phyloP scores from a whole-genome alignment of 2,888 invertebrate genomes.

The Mythimna vitellina region DNA sequence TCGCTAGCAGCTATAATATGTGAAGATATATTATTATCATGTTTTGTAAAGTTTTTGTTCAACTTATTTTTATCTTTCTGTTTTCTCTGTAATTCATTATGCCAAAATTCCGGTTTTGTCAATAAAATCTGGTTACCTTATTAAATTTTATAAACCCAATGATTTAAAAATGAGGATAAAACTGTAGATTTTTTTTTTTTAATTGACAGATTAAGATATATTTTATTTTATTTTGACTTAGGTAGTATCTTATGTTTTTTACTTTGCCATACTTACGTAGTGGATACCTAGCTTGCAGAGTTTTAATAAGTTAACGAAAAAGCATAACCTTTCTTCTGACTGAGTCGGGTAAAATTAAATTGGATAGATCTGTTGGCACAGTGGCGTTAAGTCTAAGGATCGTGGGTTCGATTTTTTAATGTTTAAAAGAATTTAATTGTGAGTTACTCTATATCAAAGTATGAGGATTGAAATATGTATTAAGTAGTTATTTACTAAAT shows the following conservation, averaged over 20 bases:
- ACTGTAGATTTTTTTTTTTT: neutral
- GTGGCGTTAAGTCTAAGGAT: neutral
- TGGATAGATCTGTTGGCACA: neutral
- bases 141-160: neutral
- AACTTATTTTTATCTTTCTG: too few relatives aligned
- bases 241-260: neutral
- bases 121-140: neutral
- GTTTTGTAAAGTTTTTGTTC: too few relatives aligned
- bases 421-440: neutral
- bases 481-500: neutral
- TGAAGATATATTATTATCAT: neutral
- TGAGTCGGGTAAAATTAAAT: neutral
- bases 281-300: neutral
- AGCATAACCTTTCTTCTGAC: neutral
- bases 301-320: neutral
- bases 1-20: neutral
- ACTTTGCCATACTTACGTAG: neutral
- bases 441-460: neutral
- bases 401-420: neutral
- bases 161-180: neutral
- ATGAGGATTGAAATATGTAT: neutral
- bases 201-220: neutral
- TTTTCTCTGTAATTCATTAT: neutral
- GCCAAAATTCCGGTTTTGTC: neutral
- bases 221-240: neutral